Percentiles rank a stretch among this genome's conserved stretches.
These are phyloP conservation scores for Octopus bimaculoides DNA, from an alignment of 1,140 invertebrate species.

Conservation along the genomic window DNA sequence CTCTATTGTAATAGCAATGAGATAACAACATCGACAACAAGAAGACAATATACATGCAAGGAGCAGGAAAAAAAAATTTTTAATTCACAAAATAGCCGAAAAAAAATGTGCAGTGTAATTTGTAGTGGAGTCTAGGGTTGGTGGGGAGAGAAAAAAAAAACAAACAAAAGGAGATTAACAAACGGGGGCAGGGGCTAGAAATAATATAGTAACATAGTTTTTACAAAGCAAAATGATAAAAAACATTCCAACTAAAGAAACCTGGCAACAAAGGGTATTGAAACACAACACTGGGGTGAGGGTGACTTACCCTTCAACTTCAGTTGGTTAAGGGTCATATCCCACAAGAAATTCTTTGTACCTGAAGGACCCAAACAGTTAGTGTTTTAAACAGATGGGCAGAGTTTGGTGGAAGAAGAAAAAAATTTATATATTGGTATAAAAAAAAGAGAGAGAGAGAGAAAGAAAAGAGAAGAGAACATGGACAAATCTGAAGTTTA, in stretches of 20 bases:
- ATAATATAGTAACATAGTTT: too few species aligned
- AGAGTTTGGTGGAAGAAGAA: not conserved
- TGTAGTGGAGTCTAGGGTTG: too few species aligned
- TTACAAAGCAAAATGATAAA: not conserved
- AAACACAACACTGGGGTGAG: not conserved
- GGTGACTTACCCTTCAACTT: conserved; percentile 45
- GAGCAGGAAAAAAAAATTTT: too few species aligned
- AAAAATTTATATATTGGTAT: not conserved
- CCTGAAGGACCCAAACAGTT: conserved; percentile 26
- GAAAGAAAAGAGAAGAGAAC: not conserved
- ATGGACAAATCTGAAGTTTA: too few species aligned
- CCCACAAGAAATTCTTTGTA: conserved; percentile 48
- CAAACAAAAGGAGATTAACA: too few species aligned
- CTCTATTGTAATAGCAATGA: too few species aligned
- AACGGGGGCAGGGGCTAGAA: too few species aligned
- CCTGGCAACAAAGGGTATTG: not conserved
- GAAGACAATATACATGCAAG: too few species aligned
- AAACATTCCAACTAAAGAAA: not conserved
- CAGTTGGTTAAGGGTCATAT: conserved; percentile 49
- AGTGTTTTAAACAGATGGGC: not conserved
- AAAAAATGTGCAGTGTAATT: too few species aligned
- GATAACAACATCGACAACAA: too few species aligned
- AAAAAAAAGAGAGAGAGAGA: not conserved
- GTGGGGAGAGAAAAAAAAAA: too few species aligned
- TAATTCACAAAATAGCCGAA: too few species aligned